Evolutionary conservation across 2,888 invertebrate genomes (phyloP).

Genomic region (Nomada goodeniana): DNA sequence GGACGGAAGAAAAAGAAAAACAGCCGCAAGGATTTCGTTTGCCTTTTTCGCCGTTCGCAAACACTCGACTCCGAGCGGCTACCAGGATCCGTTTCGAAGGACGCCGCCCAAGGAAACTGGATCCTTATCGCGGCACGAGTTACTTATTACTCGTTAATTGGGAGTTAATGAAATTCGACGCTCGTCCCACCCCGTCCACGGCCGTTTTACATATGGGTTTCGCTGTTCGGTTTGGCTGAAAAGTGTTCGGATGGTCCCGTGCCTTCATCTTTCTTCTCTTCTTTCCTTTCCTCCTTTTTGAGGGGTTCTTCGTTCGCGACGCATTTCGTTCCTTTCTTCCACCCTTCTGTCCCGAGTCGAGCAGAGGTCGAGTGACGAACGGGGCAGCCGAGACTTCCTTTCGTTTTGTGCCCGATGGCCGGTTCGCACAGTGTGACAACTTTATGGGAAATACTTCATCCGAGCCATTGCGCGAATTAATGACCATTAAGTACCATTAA

Average conservation of each 20-base stretch:
- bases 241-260: constrained; percentile 45
- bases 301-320: neutral
- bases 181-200: constrained; percentile 38
- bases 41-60: constrained; percentile 66
- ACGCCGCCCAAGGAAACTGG: constrained; percentile 52
- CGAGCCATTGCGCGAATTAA: too few species aligned
- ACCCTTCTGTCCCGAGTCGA: neutral
- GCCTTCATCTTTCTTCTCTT: constrained; percentile 7
- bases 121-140: constrained; percentile 59
- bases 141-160: constrained; percentile 62
- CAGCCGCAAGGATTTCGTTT: constrained; percentile 80
- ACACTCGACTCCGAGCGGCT: constrained; percentile 54
- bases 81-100: constrained; percentile 50
- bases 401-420: constrained; percentile 2
- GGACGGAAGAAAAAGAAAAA: constrained; percentile 56
- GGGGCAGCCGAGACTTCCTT: too few species aligned
- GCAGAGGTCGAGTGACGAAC: neutral
- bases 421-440: constrained; percentile 6
- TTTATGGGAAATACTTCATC: too few species aligned
- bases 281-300: neutral
- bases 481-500: too few species aligned
- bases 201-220: constrained; percentile 51
- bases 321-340: neutral
- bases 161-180: constrained; percentile 61
- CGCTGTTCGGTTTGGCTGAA: constrained; percentile 44